Base-by-base conservation (phyloP, 1,140 invertebrate genomes). In the Lordiphosa collinella region DNA sequence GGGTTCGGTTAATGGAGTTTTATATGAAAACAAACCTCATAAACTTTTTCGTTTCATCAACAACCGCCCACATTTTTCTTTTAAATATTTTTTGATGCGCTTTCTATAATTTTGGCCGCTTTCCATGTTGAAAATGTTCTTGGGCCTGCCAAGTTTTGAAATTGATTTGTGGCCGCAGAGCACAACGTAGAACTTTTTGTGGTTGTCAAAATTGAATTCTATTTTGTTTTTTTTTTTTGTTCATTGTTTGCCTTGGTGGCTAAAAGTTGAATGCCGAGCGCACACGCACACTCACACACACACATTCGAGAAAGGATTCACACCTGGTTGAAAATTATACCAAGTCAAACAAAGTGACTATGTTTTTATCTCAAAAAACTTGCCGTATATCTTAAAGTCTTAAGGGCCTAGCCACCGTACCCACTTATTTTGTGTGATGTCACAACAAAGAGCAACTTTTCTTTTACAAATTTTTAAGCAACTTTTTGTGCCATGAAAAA, bases 91-190 rank as follows among this genome's bases (percentile, higher is more conserved):
- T 64, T 51, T 25, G 35, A 44, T 58, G 18, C 18, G 18, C 18
- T 70, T 70, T 43, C 8, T 6, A n/a, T 41, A 56, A 65, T 59
- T 67, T 57, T 67, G 62, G 62, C 54, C 37, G 34, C 9, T 25
- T 29, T 50, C 46, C 62, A 72, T 44, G 38, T 1, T 32, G 11
- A 37, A 13, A 48, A 46, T 22, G 18, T 2, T 44, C 43, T 46
- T 46, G 7, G 7, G 11, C 38, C 48, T 66, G 72, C 57, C 50
- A 59, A 46, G 61, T 37, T 29, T 48, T 48, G 18, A 75, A 80
- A 82, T 80, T 80, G 76, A 80, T 80, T 80, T 76, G 76, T 71
- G 70, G 76, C 58, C 44, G 56, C 57, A 14, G 41, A 22, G 41
- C n/a, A 3, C 34, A 67, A 51, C 59, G 18, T 31, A 50, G 10